A percentile compares a stretch with the other conserved stretches of the same genome.
Conservation (phyloP, 2,113 vertebrate species). For the Gambusia holbrooki region DNA sequence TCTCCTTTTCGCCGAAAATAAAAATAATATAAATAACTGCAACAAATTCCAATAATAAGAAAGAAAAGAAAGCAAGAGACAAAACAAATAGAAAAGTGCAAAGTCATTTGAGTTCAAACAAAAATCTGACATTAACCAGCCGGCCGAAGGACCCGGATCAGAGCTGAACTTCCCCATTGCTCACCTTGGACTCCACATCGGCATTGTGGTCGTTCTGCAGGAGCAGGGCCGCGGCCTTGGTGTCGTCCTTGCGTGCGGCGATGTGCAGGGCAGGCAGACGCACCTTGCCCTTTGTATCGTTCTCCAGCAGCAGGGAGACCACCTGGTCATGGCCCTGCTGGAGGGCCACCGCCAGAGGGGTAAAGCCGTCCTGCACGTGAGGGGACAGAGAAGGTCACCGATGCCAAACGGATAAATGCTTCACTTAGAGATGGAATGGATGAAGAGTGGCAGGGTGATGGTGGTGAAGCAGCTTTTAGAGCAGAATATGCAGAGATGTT, state of each 20-base stretch:
- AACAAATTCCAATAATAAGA: conserved; percentile 20
- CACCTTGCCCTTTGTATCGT: conserved; percentile 98
- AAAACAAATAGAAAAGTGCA: not conserved
- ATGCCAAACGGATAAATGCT: not conserved
- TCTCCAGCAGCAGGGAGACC: conserved; percentile 95
- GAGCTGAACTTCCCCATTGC: conserved; percentile 21
- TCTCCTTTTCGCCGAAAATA: conserved; percentile 26
- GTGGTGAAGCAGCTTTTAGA: not conserved
- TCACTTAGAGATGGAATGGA: not conserved
- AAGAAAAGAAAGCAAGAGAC: conserved; percentile 13
- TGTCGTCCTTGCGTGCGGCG: conserved; percentile 97
- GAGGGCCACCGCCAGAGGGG: conserved; percentile 94
- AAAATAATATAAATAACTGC: not conserved
- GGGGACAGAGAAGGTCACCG: conserved; percentile 11
- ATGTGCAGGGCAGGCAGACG: conserved; percentile 97
- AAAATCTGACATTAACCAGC: conserved; percentile 1
- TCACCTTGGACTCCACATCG: conserved; percentile 97
- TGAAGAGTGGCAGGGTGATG: not conserved
- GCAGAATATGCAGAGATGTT: not conserved
- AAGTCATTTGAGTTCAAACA: conserved; percentile 13
- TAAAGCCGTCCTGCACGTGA: conserved; percentile 91
- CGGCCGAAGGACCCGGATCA: not conserved
- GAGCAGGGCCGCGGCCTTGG: conserved; percentile 94
- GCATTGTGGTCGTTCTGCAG: conserved; percentile 98
- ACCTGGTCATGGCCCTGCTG: conserved; percentile 99